Base-by-base conservation (phyloP, 2,888 invertebrate genomes). In the Gortyna flavago region DNA sequence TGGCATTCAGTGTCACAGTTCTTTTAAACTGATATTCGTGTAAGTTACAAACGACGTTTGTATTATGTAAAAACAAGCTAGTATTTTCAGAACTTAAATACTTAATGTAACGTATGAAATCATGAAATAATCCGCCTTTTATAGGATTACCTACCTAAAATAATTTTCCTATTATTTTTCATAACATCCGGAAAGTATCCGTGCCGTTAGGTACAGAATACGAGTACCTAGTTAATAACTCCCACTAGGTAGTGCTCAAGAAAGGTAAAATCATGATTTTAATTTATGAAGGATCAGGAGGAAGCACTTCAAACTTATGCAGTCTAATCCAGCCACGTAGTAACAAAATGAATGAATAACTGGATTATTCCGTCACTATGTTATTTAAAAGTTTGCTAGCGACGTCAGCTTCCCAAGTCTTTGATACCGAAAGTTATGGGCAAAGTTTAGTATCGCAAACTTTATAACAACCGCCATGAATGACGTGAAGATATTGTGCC, bases 341-440 rank as follows among this genome's bases (percentile, higher is more conserved):
- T 76, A 75, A 75, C 25, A 51, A 80, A 70, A 85, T 75, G 32
- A 64, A 72, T 75, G 62, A 76, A 64, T 79, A 71, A 71, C 70
- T 61, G 70, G 59, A 64, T 79, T 79, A 85, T 82, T 68, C 44
- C 29, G 25, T 75, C 62, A 67, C 69, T 64, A 72, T 57, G 51
- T 72, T 80, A 76, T 79, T 72, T 70, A 84, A 76, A 86, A 85
- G 81, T 85, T 86, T 77, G 66, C 62, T 38, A 44, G 54, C 35
- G 61, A 29, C 32, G 73, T 67, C 67, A 71, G 75, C 68, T 57
- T 62, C 62, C 32, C 38, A 73, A 48, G 76, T 80, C 84, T 86
- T 72, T 65, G 80, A 70, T 74, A 35, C 51, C 44, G 41, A 79
- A 75, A 85, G 64, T 85, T 84, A 71, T 80, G 71, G 67, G 35